These are phyloP conservation scores for Graphium colonna DNA, from an alignment of 2,888 invertebrate genomes.

Conservation along the genomic window DNA sequence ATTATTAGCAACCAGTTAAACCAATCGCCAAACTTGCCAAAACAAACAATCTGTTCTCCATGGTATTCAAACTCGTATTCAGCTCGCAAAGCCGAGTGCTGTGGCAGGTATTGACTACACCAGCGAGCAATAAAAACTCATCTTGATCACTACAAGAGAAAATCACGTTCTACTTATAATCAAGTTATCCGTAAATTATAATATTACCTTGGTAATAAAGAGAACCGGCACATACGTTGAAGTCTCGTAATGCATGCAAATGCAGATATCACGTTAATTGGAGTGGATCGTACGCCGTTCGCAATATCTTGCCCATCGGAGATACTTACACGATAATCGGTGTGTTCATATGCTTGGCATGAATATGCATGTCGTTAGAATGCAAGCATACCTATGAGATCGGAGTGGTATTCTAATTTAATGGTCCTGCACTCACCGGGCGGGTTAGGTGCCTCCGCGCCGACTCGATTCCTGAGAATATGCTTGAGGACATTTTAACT, in stretches of 20 bases:
- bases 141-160: no score
- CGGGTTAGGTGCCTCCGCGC: conserved; percentile 3
- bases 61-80: no score
- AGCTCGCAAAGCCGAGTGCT: no score
- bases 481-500: conserved; percentile 16
- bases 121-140: no score
- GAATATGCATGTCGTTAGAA: conserved; percentile 20
- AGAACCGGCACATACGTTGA: not conserved
- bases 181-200: conserved; percentile 11
- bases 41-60: no score
- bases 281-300: conserved; percentile 9
- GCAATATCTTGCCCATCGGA: conserved; percentile 12
- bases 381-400: conserved; percentile 20
- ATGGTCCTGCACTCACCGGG: conserved; percentile 16
- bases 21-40: no score
- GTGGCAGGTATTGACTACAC: no score
- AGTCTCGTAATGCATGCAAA: conserved; percentile 9
- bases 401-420: conserved; percentile 22
- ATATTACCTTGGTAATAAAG: not conserved
- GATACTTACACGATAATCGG: conserved; percentile 23
- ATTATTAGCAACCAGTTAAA: no score
- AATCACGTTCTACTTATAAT: conserved; percentile 1
- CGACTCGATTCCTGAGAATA: conserved; percentile 13
- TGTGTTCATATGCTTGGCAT: conserved; percentile 16
- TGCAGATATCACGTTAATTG: conserved; percentile 15